A percentile compares a stretch with the other conserved stretches of the same genome.
phyloP scores from a whole-genome alignment of 2,113 vertebrate genomes.

The Gila orcuttii region DNA sequence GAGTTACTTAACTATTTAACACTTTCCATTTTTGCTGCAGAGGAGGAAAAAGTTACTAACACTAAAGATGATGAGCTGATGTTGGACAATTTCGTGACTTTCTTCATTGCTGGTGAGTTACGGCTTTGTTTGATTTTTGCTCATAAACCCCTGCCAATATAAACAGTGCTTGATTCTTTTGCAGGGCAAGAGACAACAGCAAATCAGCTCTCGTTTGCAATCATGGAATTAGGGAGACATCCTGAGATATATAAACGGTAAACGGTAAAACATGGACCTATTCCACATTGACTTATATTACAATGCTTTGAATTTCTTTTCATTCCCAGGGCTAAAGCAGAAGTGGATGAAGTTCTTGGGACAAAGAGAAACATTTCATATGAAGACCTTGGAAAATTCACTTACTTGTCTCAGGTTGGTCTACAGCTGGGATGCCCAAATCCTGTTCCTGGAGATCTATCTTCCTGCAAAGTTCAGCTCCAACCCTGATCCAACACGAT shows the following conservation, averaged over 20 bases:
- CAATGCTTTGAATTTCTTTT: neutral
- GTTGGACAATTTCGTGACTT: slow-evolving; percentile 92
- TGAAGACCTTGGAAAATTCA: slow-evolving; percentile 85
- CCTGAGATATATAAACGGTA: slow-evolving; percentile 85
- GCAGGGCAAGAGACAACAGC: slow-evolving; percentile 92
- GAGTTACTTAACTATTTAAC: neutral
- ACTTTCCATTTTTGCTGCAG: slow-evolving; percentile 63
- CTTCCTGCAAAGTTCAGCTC: too few species aligned
- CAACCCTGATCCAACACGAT: too few species aligned
- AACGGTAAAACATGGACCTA: slow-evolving; percentile 70
- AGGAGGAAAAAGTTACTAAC: slow-evolving; percentile 69
- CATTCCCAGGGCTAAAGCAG: slow-evolving; percentile 75
- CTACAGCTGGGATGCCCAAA: neutral
- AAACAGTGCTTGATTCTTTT: neutral
- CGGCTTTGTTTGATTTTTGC: neutral
- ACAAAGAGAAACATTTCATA: slow-evolving; percentile 83
- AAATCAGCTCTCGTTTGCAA: slow-evolving; percentile 84
- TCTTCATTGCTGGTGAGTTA: slow-evolving; percentile 88
- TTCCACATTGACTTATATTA: neutral
- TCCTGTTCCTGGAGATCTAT: too few species aligned
- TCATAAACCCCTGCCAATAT: neutral
- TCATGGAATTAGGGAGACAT: slow-evolving; percentile 85
- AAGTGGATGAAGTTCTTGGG: slow-evolving; percentile 89
- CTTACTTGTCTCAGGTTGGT: slow-evolving; percentile 87
- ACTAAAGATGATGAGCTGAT: slow-evolving; percentile 82